These are phyloP conservation scores for Anguilla anguilla DNA, from an alignment of 2,797 vertebrate species.

Conservation along the genomic window DNA sequence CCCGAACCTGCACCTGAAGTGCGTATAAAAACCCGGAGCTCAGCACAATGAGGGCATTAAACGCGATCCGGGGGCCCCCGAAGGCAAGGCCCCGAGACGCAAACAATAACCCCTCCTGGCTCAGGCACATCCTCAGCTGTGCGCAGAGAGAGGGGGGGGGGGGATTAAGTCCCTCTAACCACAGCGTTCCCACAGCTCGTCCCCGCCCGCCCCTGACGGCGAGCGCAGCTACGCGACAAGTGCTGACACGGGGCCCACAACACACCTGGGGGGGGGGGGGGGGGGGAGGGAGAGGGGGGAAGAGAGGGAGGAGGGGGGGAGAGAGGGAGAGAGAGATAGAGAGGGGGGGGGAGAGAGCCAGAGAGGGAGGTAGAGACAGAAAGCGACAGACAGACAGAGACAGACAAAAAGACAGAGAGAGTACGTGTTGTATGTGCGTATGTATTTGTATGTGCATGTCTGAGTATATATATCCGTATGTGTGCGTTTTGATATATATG, in stretches of 20 bases:
- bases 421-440: too few relatives aligned
- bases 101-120: constrained; percentile 44
- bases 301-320: background rate
- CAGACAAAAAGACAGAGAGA: too few relatives aligned
- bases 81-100: constrained; percentile 29
- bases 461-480: too few relatives aligned
- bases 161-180: constrained; percentile 46
- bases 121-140: constrained; percentile 35
- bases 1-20: constrained; percentile 33
- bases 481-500: too few relatives aligned
- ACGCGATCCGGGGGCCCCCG: constrained; percentile 34
- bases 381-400: too few relatives aligned
- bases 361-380: too few relatives aligned
- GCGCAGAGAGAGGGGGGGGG: constrained; percentile 37
- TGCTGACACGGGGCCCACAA: background rate
- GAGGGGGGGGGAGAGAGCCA: too few relatives aligned
- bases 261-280: background rate
- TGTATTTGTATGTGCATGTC: too few relatives aligned
- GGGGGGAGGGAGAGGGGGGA: background rate
- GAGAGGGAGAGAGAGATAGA: background rate
- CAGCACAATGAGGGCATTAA: constrained; percentile 45
- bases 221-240: background rate
- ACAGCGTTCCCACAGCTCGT: constrained; percentile 36
- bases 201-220: background rate
- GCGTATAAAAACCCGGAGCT: constrained; percentile 41